These are phyloP conservation scores for Ypsolopha scabrella DNA, from an alignment of 2,888 invertebrate species.

Conservation along the genomic window DNA sequence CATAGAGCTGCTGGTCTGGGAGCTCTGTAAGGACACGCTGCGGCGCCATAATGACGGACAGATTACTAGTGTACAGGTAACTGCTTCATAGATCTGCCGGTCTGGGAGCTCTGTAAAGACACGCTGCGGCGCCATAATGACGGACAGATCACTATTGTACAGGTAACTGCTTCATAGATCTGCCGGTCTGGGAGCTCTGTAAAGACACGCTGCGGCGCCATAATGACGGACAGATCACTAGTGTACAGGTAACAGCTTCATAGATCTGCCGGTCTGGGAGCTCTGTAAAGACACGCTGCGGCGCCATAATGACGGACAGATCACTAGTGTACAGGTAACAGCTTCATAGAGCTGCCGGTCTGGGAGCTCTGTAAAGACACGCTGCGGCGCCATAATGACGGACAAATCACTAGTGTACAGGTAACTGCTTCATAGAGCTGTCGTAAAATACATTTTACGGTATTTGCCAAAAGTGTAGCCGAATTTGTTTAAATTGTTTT, in stretches of 20 bases:
- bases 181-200: constrained; percentile 94
- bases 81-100: constrained; percentile 93
- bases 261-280: constrained; percentile 98
- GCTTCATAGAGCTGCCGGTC: constrained; percentile 93
- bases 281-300: constrained; percentile 74
- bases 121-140: constrained; percentile 28
- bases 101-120: constrained; percentile 92
- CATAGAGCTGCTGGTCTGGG: constrained; percentile 97
- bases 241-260: constrained; percentile 74
- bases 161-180: constrained; percentile 86
- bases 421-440: constrained; percentile 89
- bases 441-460: too few relatives aligned
- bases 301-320: constrained; percentile 35
- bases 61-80: constrained; percentile 38
- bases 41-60: constrained; percentile 34
- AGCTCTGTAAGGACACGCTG: constrained; percentile 78
- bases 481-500: too few relatives aligned
- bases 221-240: constrained; percentile 39
- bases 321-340: constrained; percentile 54
- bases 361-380: constrained; percentile 90
- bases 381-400: constrained; percentile 32
- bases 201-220: constrained; percentile 65
- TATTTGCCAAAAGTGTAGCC: too few relatives aligned
- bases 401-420: constrained; percentile 38
- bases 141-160: constrained; percentile 40